Conservation (phyloP, 2,113 vertebrate species). For the Paradoxurus hermaphroditus region DNA sequence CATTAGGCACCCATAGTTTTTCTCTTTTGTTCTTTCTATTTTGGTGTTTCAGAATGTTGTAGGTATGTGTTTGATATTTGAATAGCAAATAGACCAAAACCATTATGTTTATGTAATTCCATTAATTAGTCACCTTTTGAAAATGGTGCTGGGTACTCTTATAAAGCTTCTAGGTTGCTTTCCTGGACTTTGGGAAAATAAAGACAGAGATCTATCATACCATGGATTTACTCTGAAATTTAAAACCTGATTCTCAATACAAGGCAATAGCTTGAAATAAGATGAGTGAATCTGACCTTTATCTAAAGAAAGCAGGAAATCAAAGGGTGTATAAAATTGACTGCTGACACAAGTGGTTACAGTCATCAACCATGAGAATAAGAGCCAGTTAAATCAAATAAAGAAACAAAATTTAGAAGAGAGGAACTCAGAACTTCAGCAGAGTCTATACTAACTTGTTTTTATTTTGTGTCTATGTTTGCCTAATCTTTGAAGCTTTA, state of each 20-base stretch:
- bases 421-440: background rate
- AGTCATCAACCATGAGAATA: background rate
- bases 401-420: background rate
- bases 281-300: background rate
- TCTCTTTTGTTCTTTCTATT: background rate
- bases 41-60: background rate
- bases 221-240: background rate
- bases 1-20: background rate
- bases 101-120: background rate
- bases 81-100: background rate
- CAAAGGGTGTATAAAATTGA: background rate
- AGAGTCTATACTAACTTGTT: constrained; percentile 3
- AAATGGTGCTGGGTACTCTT: background rate
- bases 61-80: background rate
- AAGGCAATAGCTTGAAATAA: background rate
- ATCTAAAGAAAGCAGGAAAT: background rate
- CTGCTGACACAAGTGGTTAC: background rate
- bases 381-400: background rate
- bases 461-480: background rate
- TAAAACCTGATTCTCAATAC: background rate
- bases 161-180: background rate
- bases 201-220: background rate
- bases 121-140: background rate
- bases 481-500: background rate
- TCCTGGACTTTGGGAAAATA: background rate